A percentile compares a stretch with the other conserved stretches of the same genome.
phyloP scores from a whole-genome alignment of 92 coral and sea anemone genomes.

The Phymanthus crucifer region DNA sequence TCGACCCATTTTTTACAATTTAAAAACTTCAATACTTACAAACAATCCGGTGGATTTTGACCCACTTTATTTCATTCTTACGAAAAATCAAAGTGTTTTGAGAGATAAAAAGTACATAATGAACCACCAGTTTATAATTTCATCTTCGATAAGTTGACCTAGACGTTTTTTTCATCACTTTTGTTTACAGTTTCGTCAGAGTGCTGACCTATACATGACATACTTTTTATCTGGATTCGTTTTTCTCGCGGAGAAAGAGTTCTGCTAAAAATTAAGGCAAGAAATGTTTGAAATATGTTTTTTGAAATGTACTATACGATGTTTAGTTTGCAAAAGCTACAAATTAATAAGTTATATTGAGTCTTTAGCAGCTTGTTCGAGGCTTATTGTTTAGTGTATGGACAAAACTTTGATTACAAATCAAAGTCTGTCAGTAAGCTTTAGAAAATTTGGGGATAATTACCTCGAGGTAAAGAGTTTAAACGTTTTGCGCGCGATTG shows the following conservation, averaged over 20 bases:
- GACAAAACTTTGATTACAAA: slow-evolving; percentile 21
- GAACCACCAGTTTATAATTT: neutral
- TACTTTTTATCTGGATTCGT: neutral
- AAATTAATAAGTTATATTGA: slow-evolving; percentile 3
- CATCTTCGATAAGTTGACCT: neutral
- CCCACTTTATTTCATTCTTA: neutral
- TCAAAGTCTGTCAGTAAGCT: slow-evolving; percentile 24
- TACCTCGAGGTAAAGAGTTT: slow-evolving; percentile 16
- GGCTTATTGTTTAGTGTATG: neutral
- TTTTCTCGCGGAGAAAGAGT: neutral
- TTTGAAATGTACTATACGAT: neutral
- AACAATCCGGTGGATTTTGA: neutral
- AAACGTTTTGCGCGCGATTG: slow-evolving; percentile 13
- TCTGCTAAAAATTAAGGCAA: neutral
- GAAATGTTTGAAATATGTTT: neutral
- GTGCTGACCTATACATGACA: neutral
- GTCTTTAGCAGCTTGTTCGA: slow-evolving; percentile 5
- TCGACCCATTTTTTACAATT: neutral
- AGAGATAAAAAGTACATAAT: neutral
- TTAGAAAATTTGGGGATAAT: slow-evolving; percentile 5
- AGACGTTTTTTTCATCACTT: neutral
- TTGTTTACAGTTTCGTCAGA: slow-evolving; percentile 17
- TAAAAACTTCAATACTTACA: neutral
- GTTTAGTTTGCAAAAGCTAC: neutral
- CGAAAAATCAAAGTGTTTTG: neutral